Percentiles rank a stretch among this genome's conserved stretches.
Conservation (phyloP, 2,888 invertebrate genomes). For the Pyrochroa serraticornis region DNA sequence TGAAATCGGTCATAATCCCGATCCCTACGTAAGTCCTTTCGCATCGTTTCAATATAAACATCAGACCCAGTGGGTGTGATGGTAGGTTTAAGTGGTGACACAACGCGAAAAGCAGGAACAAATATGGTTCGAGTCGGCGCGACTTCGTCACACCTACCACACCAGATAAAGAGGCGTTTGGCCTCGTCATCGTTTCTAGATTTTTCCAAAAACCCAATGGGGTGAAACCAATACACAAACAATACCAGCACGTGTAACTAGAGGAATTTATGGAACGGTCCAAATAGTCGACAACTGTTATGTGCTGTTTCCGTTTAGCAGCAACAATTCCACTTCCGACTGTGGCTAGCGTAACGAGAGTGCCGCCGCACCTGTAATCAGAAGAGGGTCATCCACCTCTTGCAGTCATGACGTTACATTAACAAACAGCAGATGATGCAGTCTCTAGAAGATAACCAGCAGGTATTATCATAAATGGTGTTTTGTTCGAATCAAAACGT, state of each 20-base stretch:
- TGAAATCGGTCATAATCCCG: too few relatives aligned
- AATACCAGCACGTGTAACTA: too few relatives aligned
- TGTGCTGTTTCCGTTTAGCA: constrained; percentile 19
- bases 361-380: constrained; percentile 27
- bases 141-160: too few relatives aligned
- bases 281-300: constrained; percentile 11
- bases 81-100: constrained; percentile 30
- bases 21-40: too few relatives aligned
- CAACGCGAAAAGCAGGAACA: constrained; percentile 25
- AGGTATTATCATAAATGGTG: too few relatives aligned
- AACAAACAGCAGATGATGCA: constrained; percentile 11
- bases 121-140: constrained; percentile 11
- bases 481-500: too few relatives aligned
- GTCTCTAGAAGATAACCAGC: too few relatives aligned
- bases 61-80: constrained; percentile 22
- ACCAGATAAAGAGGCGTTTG: not conserved
- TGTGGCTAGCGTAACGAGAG: constrained; percentile 25
- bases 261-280: too few relatives aligned
- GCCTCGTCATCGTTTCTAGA: constrained; percentile 10
- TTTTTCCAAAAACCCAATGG: not conserved
- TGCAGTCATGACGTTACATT: constrained; percentile 16
- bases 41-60: not conserved
- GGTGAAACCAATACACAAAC: too few relatives aligned
- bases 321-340: constrained; percentile 27
- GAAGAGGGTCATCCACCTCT: constrained; percentile 28